Evolutionary conservation across 1,140 invertebrate genomes (phyloP), one percentile per base, ranked within the genome.

Genomic region (Drosophila seguyi): DNA sequence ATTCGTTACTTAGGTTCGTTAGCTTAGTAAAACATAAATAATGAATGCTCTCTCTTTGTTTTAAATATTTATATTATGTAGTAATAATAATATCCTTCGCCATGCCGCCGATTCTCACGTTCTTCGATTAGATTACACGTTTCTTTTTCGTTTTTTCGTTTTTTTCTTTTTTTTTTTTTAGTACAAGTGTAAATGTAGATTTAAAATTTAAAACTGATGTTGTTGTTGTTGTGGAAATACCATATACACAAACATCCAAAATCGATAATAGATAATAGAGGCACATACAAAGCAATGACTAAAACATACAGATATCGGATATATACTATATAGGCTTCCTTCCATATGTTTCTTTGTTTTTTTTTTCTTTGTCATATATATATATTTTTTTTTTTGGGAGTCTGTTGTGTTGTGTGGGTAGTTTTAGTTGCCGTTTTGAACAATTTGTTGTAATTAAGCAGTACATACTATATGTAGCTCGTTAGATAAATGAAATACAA

Each of bases 281-380:
- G 83, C 83, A 86, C 83, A 86, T 86, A 86, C 71, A 86, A 85
- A 86, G 83, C 83, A 86, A 86, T 85, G 82, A 86, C 83, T 86
- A 86, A 86, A 85, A 81, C 74, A 86, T 53, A 53, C 78, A 86
- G 68, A 61, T 81, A 81, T 72, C 61, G 61, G 75, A 83, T 83
- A 75, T 47, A 45, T 16, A 18, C 6, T 25, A 42, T 44, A 53
- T 53, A 56, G 31, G 53, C 41, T 55, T 57, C 45, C 44, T 55
- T 48, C 27, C 13, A 41, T 55, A 39, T 59, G 38, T 59, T 16
- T 60, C 1, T 50, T 1, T 67, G 6, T 65, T 25, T 58, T 50
- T 1, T 67, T 5, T 65, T 25, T 58, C 11, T 25, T 25, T 44
- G 56, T 57, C 25, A 16, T 25, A 16, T n/a, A n/a, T n/a, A n/a